phyloP scores from a whole-genome alignment of 1,140 invertebrate genomes.

The Mercenaria mercenaria region DNA sequence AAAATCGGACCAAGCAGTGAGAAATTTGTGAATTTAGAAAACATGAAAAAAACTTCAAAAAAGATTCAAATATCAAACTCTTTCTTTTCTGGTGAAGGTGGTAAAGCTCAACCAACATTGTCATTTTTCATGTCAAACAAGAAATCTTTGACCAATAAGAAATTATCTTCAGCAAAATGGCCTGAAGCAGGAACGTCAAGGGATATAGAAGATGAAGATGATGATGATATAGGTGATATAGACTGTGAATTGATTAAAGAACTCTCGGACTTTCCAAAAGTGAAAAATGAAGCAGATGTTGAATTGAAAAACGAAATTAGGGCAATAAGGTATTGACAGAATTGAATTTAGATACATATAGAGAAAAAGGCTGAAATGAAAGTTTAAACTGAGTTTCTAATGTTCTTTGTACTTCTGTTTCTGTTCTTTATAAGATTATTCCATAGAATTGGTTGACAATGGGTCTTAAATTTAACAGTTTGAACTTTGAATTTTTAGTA shows the following conservation, averaged over 20 bases:
- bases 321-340: conserved; percentile 42
- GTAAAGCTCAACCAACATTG: conserved; percentile 50
- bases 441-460: too few species aligned
- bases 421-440: too few species aligned
- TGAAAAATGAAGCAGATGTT: conserved; percentile 42
- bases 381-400: too few species aligned
- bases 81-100: conserved; percentile 34
- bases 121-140: conserved; percentile 46
- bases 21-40: conserved; percentile 44
- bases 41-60: conserved; percentile 22
- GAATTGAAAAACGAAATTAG: conserved; percentile 20
- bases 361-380: too few species aligned
- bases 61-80: conserved; percentile 44
- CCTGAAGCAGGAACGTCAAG: background rate
- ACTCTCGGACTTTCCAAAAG: conserved; percentile 14
- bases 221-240: background rate
- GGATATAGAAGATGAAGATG: background rate
- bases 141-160: background rate
- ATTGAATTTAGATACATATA: too few species aligned
- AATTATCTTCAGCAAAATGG: background rate
- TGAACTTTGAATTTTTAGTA: too few species aligned
- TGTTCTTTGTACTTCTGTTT: too few species aligned
- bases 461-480: too few species aligned
- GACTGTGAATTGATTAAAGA: conserved; percentile 24
- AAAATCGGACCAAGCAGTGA: background rate